Percentiles rank a stretch among this genome's conserved stretches.
Evolutionary conservation across 2,113 vertebrate genomes (phyloP).

Genomic region (Coryphaenoides rupestris): DNA sequence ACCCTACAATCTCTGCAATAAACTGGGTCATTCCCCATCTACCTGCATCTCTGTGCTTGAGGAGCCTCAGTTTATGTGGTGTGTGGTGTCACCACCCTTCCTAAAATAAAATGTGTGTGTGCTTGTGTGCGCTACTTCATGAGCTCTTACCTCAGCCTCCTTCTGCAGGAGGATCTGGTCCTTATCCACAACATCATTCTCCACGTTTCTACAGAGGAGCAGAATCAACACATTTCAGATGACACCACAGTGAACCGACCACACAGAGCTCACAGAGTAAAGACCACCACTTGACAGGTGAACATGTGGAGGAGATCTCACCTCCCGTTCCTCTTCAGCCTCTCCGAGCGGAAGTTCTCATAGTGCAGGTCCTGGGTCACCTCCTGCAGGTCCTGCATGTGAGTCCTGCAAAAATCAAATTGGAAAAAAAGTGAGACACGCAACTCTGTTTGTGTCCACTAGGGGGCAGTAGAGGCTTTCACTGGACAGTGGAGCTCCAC

Average conservation of each 20-base stretch:
- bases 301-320: constrained; percentile 41
- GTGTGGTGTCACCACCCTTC: too few species aligned
- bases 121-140: not conserved
- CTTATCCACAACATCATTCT: constrained; percentile 88
- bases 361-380: constrained; percentile 88
- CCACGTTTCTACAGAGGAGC: constrained; percentile 72
- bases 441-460: constrained; percentile 29
- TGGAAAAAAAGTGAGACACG: constrained; percentile 13
- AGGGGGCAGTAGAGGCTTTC: constrained; percentile 43
- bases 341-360: constrained; percentile 89
- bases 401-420: constrained; percentile 66
- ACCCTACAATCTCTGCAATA: too few species aligned
- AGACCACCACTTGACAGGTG: too few species aligned
- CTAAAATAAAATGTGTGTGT: too few species aligned
- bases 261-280: too few species aligned
- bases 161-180: constrained; percentile 92
- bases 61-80: too few species aligned
- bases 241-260: too few species aligned
- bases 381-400: constrained; percentile 90
- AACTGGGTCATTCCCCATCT: too few species aligned
- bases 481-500: too few species aligned
- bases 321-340: constrained; percentile 84
- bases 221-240: not conserved
- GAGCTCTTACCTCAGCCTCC: constrained; percentile 82
- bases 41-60: too few species aligned